Conservation (phyloP, 53 echinoderm and acorn worm species). For the Antedon mediterranea region DNA sequence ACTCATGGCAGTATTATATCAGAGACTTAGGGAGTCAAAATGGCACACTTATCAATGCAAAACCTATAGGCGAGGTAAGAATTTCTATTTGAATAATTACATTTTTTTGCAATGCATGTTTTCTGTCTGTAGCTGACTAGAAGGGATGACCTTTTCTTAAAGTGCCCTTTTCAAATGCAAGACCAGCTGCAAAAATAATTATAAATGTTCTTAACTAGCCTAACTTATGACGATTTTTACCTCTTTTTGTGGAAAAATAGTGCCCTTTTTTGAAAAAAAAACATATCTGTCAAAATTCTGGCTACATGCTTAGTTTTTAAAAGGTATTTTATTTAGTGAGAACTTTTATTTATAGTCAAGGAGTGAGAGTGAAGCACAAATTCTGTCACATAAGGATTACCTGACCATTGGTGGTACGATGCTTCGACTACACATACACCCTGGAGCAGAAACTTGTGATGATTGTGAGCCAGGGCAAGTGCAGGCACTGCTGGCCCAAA, state of each 20-base stretch:
- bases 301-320: no score
- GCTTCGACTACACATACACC: constrained; percentile 72
- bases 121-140: no score
- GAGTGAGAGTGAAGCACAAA: constrained; percentile 46
- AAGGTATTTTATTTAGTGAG: neutral
- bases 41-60: constrained; percentile 73
- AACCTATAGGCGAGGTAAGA: constrained; percentile 48
- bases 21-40: constrained; percentile 90
- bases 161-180: no score
- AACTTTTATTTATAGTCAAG: constrained; percentile 31
- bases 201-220: no score
- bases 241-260: no score
- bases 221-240: no score
- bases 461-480: constrained; percentile 93
- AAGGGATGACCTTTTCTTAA: no score
- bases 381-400: constrained; percentile 56
- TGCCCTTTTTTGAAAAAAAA: no score
- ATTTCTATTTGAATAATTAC: neutral
- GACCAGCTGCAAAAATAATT: no score
- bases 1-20: constrained; percentile 40
- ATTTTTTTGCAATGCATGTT: no score
- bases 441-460: constrained; percentile 65
- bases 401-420: constrained; percentile 69
- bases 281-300: neutral
- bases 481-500: constrained; percentile 50